Percentiles rank a stretch among this genome's conserved stretches.
phyloP scores from a whole-genome alignment of 1,140 invertebrate species.

The Prorops nasuta region DNA sequence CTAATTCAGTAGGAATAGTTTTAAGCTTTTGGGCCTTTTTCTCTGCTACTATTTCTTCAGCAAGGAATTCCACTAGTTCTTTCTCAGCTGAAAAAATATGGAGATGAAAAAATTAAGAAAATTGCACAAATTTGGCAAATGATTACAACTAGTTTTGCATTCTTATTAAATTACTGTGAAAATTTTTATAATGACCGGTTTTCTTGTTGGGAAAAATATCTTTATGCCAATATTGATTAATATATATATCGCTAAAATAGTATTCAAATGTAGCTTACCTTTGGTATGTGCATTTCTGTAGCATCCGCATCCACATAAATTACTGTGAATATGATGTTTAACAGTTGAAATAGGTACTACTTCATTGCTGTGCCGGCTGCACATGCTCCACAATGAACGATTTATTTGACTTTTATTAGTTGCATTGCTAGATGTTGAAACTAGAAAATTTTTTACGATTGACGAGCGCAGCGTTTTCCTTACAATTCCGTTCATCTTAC shows the following conservation, averaged over 20 bases:
- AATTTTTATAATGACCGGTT: neutral
- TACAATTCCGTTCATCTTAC: slow-evolving; percentile 71
- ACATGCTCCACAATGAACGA: slow-evolving; percentile 70
- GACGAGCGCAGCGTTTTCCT: slow-evolving; percentile 60
- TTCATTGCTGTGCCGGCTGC: slow-evolving; percentile 47
- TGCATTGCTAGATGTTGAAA: slow-evolving; percentile 51
- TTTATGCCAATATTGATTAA: neutral
- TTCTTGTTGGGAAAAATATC: neutral
- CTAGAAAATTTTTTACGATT: slow-evolving; percentile 52
- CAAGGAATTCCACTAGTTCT: slow-evolving; percentile 82
- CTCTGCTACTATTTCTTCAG: slow-evolving; percentile 86
- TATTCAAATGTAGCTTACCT: slow-evolving; percentile 56
- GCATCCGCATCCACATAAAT: slow-evolving; percentile 65
- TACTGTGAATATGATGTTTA: slow-evolving; percentile 46
- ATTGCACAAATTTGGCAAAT: slow-evolving; percentile 9
- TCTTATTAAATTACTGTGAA: slow-evolving; percentile 2
- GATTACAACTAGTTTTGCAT: slow-evolving; percentile 6
- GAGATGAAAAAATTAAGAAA: slow-evolving; percentile 10
- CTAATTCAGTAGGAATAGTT: slow-evolving; percentile 71
- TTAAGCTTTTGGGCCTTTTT: slow-evolving; percentile 76
- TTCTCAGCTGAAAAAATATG: slow-evolving; percentile 66
- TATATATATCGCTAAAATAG: neutral
- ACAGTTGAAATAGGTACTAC: slow-evolving; percentile 20
- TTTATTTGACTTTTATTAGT: slow-evolving; percentile 62
- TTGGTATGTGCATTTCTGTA: slow-evolving; percentile 65